These are phyloP conservation scores for Spatulosminthurus flaviceps DNA, from an alignment of 2,888 invertebrate genomes.

Conservation along the genomic window DNA sequence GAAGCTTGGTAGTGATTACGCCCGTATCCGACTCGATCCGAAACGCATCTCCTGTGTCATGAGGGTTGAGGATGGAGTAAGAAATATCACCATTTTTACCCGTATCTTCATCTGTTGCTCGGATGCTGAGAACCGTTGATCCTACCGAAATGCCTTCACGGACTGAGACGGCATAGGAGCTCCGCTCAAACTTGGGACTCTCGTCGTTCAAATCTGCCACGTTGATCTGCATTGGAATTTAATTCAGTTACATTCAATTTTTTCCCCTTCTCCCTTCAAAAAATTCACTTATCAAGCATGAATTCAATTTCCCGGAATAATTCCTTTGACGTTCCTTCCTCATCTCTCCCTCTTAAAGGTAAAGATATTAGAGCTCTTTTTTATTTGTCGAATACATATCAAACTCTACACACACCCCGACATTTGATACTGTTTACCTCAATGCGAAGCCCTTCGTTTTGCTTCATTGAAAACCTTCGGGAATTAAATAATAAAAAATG, in stretches of 20 bases:
- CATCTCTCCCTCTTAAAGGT: too few species aligned
- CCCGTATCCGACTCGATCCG: slow-evolving; percentile 83
- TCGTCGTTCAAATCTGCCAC: slow-evolving; percentile 96
- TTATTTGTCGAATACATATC: too few species aligned
- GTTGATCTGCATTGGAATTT: slow-evolving; percentile 73
- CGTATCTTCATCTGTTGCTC: slow-evolving; percentile 91
- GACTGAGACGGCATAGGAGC: slow-evolving; percentile 87
- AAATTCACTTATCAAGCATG: neutral
- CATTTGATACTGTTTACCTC: too few species aligned
- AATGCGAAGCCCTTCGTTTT: too few species aligned
- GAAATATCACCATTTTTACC: slow-evolving; percentile 88
- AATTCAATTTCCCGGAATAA: slow-evolving; percentile 16
- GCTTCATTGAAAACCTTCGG: too few species aligned
- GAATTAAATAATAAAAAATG: too few species aligned
- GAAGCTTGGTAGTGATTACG: slow-evolving; percentile 81
- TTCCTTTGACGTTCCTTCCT: neutral
- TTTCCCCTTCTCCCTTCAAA: neutral
- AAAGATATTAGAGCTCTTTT: too few species aligned
- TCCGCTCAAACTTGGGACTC: slow-evolving; percentile 89
- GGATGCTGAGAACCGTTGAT: slow-evolving; percentile 85
- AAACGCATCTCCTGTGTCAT: slow-evolving; percentile 81
- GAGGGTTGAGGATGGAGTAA: slow-evolving; percentile 69
- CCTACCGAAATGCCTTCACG: slow-evolving; percentile 89
- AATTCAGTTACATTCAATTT: neutral
- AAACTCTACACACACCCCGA: too few species aligned